Base-by-base conservation (phyloP, 2,797 vertebrate species). In the Sarcoramphus papa region DNA sequence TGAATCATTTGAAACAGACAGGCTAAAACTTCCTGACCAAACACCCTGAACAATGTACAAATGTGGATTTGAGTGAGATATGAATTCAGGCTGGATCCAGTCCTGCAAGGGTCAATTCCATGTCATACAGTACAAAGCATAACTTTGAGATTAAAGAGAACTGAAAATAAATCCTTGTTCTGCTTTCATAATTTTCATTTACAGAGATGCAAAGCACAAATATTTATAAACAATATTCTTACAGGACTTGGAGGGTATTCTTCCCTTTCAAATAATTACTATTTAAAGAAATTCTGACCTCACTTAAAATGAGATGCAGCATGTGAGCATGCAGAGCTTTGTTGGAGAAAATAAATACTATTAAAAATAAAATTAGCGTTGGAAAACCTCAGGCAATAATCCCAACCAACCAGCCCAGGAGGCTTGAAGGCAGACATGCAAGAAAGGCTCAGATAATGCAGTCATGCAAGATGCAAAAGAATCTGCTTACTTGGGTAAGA, bases 231-330 rank as follows among this genome's bases (percentile, higher is more conserved):
- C 87, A 92, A 87, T 87, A 83, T 67, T 88, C 65, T 92, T 86
- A 65, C 41, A 85, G 48, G 53, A 93, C 82, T 90, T 85, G 47
- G 35, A 88, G 35, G 23, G 43, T 79, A 85, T 93, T 85, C 78
- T 84, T 89, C 60, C 68, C 81, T 92, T 95, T 94, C 85, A 93
- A 85, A 85, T 79, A 94, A 97, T 84, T 80, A 82, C 67, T 94
- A 70, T 93, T 93, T 93, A 95, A 96, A 95, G 90, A 95, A 96
- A 94, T 92, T 60, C 88, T 76, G 43, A 87, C 76, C 87, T 92
- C 69, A 80, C 31, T 89, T 81, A 90, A 92, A 86, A 93, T 91
- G 85, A 95, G 73, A 89, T 76, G 65, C 83, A 90, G 28, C 41
- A 8, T 64, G 7, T 67, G 11, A 97, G 74, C 43, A 90, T 45